These are phyloP conservation scores for Dasypogon diadema DNA, from an alignment of 2,888 invertebrate species.

Conservation along the genomic window DNA sequence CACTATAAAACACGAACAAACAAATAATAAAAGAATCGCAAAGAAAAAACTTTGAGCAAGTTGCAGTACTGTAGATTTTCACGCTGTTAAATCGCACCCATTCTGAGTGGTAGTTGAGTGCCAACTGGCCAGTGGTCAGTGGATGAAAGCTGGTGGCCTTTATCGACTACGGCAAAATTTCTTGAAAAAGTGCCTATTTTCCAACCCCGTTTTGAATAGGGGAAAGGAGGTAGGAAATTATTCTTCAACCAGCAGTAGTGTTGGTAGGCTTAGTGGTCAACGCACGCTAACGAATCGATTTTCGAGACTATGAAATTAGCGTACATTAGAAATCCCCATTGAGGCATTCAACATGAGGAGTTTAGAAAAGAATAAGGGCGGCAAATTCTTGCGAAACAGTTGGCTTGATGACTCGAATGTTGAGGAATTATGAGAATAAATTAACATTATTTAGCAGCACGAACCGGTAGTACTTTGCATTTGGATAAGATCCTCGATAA, in stretches of 20 bases:
- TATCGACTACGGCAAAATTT: conserved; percentile 24
- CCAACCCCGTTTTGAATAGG: no score
- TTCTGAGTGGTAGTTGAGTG: conserved; percentile 37
- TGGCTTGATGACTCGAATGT: neutral
- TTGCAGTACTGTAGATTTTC: neutral
- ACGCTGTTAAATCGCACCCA: conserved; percentile 32
- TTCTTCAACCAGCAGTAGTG: conserved; percentile 24
- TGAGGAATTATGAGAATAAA: conserved; percentile 1
- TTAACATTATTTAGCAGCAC: conserved; percentile 36
- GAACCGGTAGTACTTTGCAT: no score
- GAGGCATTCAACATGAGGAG: conserved; percentile 11
- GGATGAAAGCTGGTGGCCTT: conserved; percentile 13
- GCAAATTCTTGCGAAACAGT: neutral
- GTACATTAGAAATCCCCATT: conserved; percentile 38
- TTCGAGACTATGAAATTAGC: conserved; percentile 40
- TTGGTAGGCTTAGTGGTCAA: conserved; percentile 44
- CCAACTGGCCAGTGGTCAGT: conserved; percentile 52
- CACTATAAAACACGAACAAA: neutral
- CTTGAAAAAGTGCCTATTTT: conserved; percentile 26
- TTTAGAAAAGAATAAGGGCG: conserved; percentile 16
- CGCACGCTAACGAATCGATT: conserved; percentile 44
- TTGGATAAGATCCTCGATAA: no score
- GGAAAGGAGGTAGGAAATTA: conserved; percentile 49
- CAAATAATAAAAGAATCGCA: neutral
- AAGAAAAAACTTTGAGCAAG: conserved; percentile 8